These are phyloP conservation scores for Spodoptera litura DNA, from an alignment of 1,140 invertebrate genomes.

Conservation along the genomic window DNA sequence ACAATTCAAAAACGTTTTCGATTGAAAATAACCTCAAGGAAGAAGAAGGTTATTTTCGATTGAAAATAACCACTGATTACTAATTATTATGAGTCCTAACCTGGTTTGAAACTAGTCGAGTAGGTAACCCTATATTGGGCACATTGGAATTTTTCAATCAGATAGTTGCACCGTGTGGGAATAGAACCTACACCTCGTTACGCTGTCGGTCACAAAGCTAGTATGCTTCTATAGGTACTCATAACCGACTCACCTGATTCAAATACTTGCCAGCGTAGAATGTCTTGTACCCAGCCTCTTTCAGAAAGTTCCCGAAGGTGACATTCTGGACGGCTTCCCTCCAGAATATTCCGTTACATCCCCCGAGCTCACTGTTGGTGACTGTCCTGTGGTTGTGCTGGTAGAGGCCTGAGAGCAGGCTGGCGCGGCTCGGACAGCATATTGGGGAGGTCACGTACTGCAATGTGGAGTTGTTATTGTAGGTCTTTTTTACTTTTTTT, in stretches of 20 bases:
- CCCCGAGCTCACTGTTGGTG: slow-evolving; percentile 93
- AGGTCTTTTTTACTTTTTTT: neutral
- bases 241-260: slow-evolving; percentile 88
- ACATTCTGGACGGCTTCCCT: slow-evolving; percentile 87
- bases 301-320: slow-evolving; percentile 90
- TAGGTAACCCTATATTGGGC: no score
- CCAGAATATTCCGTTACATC: slow-evolving; percentile 91
- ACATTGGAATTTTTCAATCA: no score
- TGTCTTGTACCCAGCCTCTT: slow-evolving; percentile 89
- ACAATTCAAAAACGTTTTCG: no score
- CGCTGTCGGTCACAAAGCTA: no score
- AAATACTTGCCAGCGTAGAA: slow-evolving; percentile 96
- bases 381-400: slow-evolving; percentile 92
- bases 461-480: slow-evolving; percentile 31
- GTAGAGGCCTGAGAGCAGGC: slow-evolving; percentile 94
- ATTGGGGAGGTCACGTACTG: slow-evolving; percentile 93
- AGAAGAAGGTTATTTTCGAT: no score
- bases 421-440: slow-evolving; percentile 95
- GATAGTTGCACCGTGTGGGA: no score
- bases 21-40: no score
- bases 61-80: no score
- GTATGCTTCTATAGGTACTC: no score
- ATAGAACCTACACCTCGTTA: no score
- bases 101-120: no score
- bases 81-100: no score